Evolutionary conservation across 2,888 invertebrate species (phyloP).

Genomic region (Eretmocerus hayati): DNA sequence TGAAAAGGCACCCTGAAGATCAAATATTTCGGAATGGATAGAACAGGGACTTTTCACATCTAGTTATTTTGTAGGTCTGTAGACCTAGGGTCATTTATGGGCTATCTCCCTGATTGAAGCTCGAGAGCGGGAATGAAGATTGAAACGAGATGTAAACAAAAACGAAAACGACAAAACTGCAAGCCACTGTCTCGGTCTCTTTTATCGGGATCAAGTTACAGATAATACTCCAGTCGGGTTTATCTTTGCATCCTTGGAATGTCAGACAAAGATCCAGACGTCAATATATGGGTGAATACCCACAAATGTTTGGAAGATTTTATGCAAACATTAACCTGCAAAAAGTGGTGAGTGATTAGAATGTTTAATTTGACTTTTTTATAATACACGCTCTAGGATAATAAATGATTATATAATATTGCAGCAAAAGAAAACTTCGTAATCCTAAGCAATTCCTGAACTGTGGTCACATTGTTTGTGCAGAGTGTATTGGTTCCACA

Average conservation of each 20-base stretch:
- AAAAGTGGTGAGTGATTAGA: constrained; percentile 21
- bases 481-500: constrained; percentile 5
- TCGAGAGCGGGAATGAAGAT: background rate
- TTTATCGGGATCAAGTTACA: background rate
- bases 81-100: too few species aligned
- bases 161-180: background rate
- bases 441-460: constrained; percentile 20
- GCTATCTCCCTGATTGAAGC: too few species aligned
- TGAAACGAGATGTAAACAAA: background rate
- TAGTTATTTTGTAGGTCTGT: too few species aligned
- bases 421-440: constrained; percentile 3
- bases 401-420: background rate
- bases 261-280: too few species aligned
- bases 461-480: constrained; percentile 19
- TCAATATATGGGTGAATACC: constrained; percentile 17
- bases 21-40: too few species aligned
- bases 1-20: too few species aligned
- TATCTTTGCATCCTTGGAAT: too few species aligned
- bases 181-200: background rate
- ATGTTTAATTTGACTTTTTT: background rate
- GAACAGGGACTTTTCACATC: too few species aligned
- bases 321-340: constrained; percentile 21
- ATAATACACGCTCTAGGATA: background rate
- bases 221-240: background rate
- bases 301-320: constrained; percentile 19